Evolutionary conservation across 2,888 invertebrate genomes (phyloP), one percentile per base, ranked within the genome.

Genomic region (Xanthia togata): DNA sequence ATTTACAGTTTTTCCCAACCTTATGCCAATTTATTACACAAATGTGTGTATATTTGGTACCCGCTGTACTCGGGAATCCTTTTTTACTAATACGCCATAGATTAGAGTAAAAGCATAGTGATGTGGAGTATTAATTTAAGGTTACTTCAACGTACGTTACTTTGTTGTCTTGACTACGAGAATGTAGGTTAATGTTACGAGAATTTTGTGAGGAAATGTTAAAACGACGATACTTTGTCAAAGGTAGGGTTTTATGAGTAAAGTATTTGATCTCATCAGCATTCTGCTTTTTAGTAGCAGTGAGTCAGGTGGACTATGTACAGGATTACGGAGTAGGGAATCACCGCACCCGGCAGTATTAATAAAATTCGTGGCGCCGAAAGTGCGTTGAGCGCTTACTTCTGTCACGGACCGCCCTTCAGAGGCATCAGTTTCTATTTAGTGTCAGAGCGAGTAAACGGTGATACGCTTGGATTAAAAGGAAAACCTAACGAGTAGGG

Each of bases 101-200:
- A 91, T 92, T 91, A 89, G 74, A 83, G 87, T 91, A 90, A 92
- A 91, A 91, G 91, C 90, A 85, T 86, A 81, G 89, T 90, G 88
- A 91, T 90, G 90, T 86, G 76, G 20, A 47, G 70, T 78, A 80
- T 81, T 82, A 83, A 84, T 87, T 75, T 80, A 79, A 64, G 74
- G 76, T 83, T 71, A 50, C 71, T 78, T 26, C 17, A n/a, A 31
- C 23, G 26, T 50, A 14, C 26, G 74, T 57, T 71, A 72, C 65
- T 81, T 68, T 73, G 60, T 74, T 72, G 38, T 63, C 55, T 63
- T 38, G 53, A 12, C 35, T 76, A 59, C 47, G 44, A 60, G 14
- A 11, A 70, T 70, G 38, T 70, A 35, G 57, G 78, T 65, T 55
- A 76, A 73, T 67, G 35, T 59, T 6, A n/a, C 14, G 62, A 55